Percentiles rank a stretch among this genome's conserved stretches.
Conservation (phyloP, 92 coral and sea anemone genomes). For the Epizoanthus scotinus region DNA sequence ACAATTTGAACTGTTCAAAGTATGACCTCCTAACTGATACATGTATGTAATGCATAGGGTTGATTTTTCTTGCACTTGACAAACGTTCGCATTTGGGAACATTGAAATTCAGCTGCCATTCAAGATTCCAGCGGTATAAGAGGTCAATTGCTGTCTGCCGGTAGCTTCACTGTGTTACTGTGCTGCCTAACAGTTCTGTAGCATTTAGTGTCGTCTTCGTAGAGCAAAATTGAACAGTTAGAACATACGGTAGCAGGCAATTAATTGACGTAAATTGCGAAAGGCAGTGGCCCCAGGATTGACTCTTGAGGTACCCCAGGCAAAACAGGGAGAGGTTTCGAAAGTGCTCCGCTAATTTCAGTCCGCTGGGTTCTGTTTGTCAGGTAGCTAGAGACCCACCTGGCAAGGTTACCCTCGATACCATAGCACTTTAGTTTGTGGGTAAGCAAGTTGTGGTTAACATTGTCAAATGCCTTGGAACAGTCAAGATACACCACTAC, state of each 20-base stretch:
- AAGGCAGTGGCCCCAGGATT: neutral
- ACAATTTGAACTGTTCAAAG: neutral
- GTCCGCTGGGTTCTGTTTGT: neutral
- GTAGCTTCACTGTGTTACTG: no score
- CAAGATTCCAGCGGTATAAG: neutral
- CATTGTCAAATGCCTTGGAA: no score
- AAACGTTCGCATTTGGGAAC: constrained; percentile 10
- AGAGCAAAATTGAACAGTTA: no score
- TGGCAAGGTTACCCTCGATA: no score
- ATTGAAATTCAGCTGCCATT: constrained; percentile 17
- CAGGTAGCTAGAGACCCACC: no score
- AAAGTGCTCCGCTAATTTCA: neutral
- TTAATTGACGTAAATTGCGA: no score
- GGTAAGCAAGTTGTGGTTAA: no score
- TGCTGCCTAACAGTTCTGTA: no score
- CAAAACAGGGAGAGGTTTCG: constrained; percentile 15
- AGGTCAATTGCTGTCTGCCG: neutral
- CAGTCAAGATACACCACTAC: no score
- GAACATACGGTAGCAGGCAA: no score
- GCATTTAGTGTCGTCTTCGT: no score
- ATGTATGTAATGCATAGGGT: neutral
- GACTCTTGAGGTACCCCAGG: constrained; percentile 25
- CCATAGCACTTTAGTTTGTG: no score
- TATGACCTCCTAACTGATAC: neutral
- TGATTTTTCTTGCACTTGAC: neutral